Base-by-base conservation (phyloP, 2,113 vertebrate genomes). In the Cnemophilus loriae region DNA sequence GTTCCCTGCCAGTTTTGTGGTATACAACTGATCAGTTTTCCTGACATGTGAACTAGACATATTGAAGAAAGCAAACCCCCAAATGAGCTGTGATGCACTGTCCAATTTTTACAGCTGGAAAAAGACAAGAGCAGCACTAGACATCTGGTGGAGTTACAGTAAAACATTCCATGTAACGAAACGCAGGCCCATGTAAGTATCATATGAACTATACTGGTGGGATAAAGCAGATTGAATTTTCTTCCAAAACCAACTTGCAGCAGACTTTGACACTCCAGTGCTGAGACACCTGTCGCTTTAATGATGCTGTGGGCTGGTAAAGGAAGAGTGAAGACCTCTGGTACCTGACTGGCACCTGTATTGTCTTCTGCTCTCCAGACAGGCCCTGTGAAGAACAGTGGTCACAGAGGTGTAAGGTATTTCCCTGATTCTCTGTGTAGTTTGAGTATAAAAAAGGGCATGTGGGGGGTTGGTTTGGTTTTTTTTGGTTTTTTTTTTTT, bases 401-500 rank as follows among this genome's bases (percentile, higher is more conserved):
- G 32, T 22, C 0, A 0, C 27, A 15, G 42, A 64, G 20, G 1
- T 4, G 22, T 46, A 37, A 67, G 69, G 22, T 6, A 23, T 13
- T 68, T 39, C 21, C 37, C 15, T 77, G 13, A 23, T 13, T 16
- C 10, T 52, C 24, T 30, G 14, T 52, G 49, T 22, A n/a, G 33
- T 14, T 46, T 23, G 26, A 35, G 26, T 79, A 42, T 26, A 55
- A 47, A 81, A 56, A 78, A 41, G 61, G 33, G 22, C 5, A 4
- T 1, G 6, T 19, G 4, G 10, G 5, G 1, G 13, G 21, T 20
- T 5, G 5, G 6, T 33, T 30, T 3, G n/a, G n/a, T 27, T 5
- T 53, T 64, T 15, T 24, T 63, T 11, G n/a, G n/a, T 33, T 30
- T 3, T 27, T 5, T 53, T 64, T 15, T 24, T 63, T 11, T 27